Evolutionary conservation across 1,140 invertebrate genomes (phyloP), one percentile per base, ranked within the genome.

Genomic region (Diprion similis): DNA sequence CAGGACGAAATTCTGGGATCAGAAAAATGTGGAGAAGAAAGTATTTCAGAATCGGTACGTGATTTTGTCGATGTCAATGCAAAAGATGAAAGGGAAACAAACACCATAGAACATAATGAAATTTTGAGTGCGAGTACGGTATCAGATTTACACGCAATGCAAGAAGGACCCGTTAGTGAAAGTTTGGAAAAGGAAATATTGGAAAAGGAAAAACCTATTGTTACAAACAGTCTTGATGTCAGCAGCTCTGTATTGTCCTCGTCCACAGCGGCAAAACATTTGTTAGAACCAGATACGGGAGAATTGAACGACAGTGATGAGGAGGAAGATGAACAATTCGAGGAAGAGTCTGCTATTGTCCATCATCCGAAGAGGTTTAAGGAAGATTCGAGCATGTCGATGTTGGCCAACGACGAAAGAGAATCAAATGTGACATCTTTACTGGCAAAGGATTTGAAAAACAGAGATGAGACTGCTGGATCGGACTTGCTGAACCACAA

Each of bases 311-410:
- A 68, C 15, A 19, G 13, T 7, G 37, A 15, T 13, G 66, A 68
- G 18, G 66, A 68, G 37, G 66, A 68, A 68, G 10, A 68, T 15
- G 18, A 10, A 19, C 66, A 15, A 13, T 15, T 17, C 15, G 69
- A 70, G 15, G 69, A 70, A 37, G 69, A 70, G 7, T 17, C n/a
- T 19, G 10, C 45, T 15, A 47, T 70, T 70, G 46, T 48, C 8
- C 69, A 70, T 37, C 19, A 15, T 70, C 45, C 69, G 7, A 70
- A 70, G 18, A 70, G 46, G 45, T 70, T 70, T 2, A 70, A 70
- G n/a, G 6, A 70, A 45, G 66, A 68, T 19, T 19, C 15, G 13
- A 46, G 18, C 46, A 37, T 15, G 8, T 45, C 46, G 6, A 46
- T 47, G 45, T 0, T 70, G 18, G 11, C 7, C 69, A 13, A 70